These are phyloP conservation scores for Eulemur mongoz DNA, from an alignment of 2,797 vertebrate genomes.

Conservation along the genomic window DNA sequence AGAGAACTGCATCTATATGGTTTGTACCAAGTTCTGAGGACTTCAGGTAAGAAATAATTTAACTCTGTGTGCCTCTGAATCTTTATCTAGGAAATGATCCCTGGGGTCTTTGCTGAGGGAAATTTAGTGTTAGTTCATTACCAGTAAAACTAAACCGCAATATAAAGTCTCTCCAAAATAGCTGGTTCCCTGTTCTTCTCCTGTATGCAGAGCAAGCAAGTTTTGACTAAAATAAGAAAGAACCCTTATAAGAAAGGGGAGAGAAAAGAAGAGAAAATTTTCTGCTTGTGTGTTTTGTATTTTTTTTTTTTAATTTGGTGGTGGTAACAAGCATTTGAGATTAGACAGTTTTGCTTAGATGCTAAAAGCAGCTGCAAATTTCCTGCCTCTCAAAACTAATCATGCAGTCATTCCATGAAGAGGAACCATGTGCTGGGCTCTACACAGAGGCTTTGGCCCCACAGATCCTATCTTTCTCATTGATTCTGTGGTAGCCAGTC, in stretches of 20 bases:
- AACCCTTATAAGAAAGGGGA: background rate
- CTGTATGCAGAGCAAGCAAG: background rate
- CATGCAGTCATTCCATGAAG: background rate
- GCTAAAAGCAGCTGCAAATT: background rate
- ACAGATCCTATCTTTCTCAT: background rate
- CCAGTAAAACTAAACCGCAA: background rate
- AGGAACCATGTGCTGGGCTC: background rate
- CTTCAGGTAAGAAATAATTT: conserved; percentile 40
- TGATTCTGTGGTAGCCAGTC: background rate
- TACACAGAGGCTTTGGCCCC: background rate
- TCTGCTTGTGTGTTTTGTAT: background rate
- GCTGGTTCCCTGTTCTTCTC: background rate
- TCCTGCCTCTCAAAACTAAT: background rate
- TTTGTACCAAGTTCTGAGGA: conserved; percentile 39
- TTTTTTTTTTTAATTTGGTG: background rate
- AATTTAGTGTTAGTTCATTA: conserved; percentile 18
- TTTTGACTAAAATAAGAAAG: conserved; percentile 47
- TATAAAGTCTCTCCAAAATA: background rate
- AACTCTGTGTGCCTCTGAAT: conserved; percentile 6
- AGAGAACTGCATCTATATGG: background rate
- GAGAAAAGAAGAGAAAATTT: background rate
- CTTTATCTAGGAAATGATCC: background rate
- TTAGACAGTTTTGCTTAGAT: conserved; percentile 2
- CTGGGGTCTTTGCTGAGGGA: background rate
- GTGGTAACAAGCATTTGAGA: background rate